phyloP scores from a whole-genome alignment of 1,140 invertebrate species.

The Planococcus citri region DNA sequence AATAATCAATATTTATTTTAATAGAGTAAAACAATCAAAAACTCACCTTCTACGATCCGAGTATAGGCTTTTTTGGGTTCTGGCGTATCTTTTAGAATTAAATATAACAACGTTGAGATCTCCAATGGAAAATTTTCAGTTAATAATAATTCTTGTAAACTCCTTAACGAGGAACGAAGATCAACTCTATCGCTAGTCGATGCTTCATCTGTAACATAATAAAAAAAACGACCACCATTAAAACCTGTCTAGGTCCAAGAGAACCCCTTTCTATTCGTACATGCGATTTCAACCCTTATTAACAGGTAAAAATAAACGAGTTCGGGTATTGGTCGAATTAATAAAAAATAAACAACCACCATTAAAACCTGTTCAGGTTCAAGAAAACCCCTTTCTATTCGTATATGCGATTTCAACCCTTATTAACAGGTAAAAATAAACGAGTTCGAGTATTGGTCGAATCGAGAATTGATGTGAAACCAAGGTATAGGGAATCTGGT shows the following conservation, averaged over 20 bases:
- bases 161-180: slow-evolving; percentile 4
- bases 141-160: slow-evolving; percentile 10
- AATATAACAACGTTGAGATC: slow-evolving; percentile 10
- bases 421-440: no score
- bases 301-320: no score
- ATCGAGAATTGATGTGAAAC: not conserved
- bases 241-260: not conserved
- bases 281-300: no score
- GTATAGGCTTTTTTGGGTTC: slow-evolving; percentile 9
- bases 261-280: no score
- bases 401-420: no score
- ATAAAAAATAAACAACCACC: not conserved
- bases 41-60: slow-evolving; percentile 5
- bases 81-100: slow-evolving; percentile 10
- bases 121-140: not conserved
- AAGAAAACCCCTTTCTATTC: not conserved
- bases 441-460: no score
- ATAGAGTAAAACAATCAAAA: no score
- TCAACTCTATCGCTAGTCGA: slow-evolving; percentile 1
- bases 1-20: no score
- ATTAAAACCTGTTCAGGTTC: not conserved
- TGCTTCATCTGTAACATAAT: not conserved
- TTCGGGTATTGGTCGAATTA: no score
- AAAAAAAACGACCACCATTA: not conserved
- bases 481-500: no score